Base-by-base conservation (phyloP, 2,113 vertebrate species). In the Ammodytes marinus region DNA sequence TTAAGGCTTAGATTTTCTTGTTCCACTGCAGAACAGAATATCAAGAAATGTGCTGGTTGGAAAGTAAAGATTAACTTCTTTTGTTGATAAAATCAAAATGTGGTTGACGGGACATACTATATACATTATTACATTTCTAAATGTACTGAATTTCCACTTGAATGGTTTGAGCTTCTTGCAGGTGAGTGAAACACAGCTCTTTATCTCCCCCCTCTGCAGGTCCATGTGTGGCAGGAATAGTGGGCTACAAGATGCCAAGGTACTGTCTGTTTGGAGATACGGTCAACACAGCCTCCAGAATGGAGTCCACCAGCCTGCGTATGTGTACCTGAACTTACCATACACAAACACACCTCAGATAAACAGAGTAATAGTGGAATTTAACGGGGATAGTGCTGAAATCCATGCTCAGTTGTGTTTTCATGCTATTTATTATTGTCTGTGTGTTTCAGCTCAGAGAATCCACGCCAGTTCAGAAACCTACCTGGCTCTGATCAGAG, bases 401-500 rank as follows among this genome's bases (percentile, higher is more conserved):
- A 52, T 60, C 6, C 4, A 27, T 35, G 47, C 8, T 50, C 55
- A 27, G 37, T 45, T 45, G 39, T 67, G 14, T 72, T 39, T 63
- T 8, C 27, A 66, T 4, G 4, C 8, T 39, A 5, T 58, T 55
- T 43, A 1, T 66, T 35, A 0, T 52, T 12, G 46, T 69, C 50
- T 66, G 52, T 77, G 12, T 77, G 74, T 47, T 27, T 27, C 78
- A 98, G 97, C 97, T 1, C 97, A 98, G 91, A 97, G 92, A 89
- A 95, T 98, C 69, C 96, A 97, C 63, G 92, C 96, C 87, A 98
- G 96, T 13, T 97, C 96, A 45, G 97, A 94, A 57, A 96, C 96
- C 0, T 96, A 96, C 35, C 49, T 94, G 42, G 96, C 96, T 40
- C 95, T 98, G 68, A 94, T 96, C 45, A 91, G 89, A 77, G 96